Conservation (phyloP, 2,113 vertebrate species). For the Uropsilus gracilis region DNA sequence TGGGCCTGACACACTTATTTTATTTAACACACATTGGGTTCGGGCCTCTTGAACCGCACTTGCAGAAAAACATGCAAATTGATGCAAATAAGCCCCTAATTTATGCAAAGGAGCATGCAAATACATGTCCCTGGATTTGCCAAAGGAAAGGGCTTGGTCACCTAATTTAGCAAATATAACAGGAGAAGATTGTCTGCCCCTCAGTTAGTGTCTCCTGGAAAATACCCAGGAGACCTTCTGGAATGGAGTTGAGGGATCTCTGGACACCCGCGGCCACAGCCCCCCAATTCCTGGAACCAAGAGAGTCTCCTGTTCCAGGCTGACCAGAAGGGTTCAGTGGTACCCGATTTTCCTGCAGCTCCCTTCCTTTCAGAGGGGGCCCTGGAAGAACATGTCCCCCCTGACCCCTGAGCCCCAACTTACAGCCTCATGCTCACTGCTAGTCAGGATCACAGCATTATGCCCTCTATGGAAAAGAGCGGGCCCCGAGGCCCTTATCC, state of each 20-base stretch:
- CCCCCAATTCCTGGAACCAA: background rate
- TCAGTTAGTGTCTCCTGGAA: background rate
- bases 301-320: background rate
- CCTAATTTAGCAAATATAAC: slow-evolving; percentile 73
- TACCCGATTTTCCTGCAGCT: background rate
- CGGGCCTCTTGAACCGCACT: slow-evolving; percentile 54
- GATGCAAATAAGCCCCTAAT: slow-evolving; percentile 69
- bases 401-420: background rate
- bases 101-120: slow-evolving; percentile 77
- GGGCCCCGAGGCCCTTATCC: background rate
- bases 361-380: background rate
- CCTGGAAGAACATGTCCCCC: background rate
- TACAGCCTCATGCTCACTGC: accelerated
- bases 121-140: slow-evolving; percentile 63
- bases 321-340: too few relatives aligned
- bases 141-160: slow-evolving; percentile 60
- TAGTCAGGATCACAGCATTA: too few relatives aligned
- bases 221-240: background rate
- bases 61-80: slow-evolving; percentile 66
- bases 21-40: background rate
- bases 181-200: slow-evolving; percentile 12
- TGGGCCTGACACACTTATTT: background rate
- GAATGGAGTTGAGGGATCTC: background rate
- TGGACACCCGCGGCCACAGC: background rate
- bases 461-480: too few relatives aligned